Evolutionary conservation across 2,888 invertebrate genomes (phyloP), one percentile per base, ranked within the genome.

Genomic region (Eupeodes luniger): DNA sequence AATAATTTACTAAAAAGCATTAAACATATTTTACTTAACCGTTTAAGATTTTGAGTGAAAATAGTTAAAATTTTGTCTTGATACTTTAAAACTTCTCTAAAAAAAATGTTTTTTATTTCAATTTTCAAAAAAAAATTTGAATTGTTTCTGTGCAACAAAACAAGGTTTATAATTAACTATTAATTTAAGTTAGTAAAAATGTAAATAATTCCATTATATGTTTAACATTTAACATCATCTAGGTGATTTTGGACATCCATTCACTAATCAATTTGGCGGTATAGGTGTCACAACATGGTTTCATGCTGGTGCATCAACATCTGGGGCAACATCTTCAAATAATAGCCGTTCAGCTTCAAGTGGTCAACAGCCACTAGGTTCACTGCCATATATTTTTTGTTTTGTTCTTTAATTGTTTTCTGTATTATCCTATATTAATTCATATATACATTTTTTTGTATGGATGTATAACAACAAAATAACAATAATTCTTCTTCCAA

Each of bases 251-350:
- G 91, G 90, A 75, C 90, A 90, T 83, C 90, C 90, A 85, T 89
- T 91, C 47, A 91, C 91, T 72, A 90, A 90, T 86, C 91, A 91
- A 86, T 90, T 93, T 89, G 92, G 92, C 90, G 92, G 91, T 89
- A 91, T 93, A 89, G 93, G 93, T 91, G 92, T 93, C 69, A 93
- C 93, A 91, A 93, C 93, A 90, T 93, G 93, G 93, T 93, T 92
- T 91, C 93, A 93, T 92, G 92, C 93, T 85, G 93, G 93, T 89
- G 92, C 92, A 76, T 92, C 92, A 90, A 89, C 87, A 79, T 78
- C 85, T 70, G 85, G 84, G 77, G 62, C 75, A 47, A 67, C 75
- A 83, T 87, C 87, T 61, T 75, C 75, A 12, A 79, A 70, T 87
- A 80, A 76, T 53, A 87, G 72, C 34, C 80, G 47, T 61, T 72